These are phyloP conservation scores for Myopa testacea DNA, from an alignment of 2,888 invertebrate genomes.

Conservation along the genomic window DNA sequence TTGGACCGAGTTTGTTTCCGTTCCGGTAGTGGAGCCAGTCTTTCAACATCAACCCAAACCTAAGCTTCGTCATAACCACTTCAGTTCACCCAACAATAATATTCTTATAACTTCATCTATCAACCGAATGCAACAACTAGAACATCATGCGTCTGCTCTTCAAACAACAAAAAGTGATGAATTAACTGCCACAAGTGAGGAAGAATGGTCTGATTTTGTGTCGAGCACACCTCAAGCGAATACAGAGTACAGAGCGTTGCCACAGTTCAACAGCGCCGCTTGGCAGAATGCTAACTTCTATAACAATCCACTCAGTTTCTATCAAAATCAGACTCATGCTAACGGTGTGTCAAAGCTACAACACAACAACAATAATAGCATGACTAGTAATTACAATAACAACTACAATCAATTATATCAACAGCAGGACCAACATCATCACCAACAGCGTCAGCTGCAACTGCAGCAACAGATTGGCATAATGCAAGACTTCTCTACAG, in stretches of 20 bases:
- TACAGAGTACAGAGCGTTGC: conserved; percentile 43
- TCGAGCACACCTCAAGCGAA: conserved; percentile 66
- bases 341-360: conserved; percentile 54
- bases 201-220: conserved; percentile 73
- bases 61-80: not conserved
- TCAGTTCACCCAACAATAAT: conserved; percentile 44
- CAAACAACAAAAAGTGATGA: conserved; percentile 37
- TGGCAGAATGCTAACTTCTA: conserved; percentile 67
- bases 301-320: conserved; percentile 63
- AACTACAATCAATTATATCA: conserved; percentile 40
- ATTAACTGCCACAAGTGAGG: conserved; percentile 58
- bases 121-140: conserved; percentile 17
- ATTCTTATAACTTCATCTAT: not conserved
- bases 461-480: conserved; percentile 61
- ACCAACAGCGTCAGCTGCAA: conserved; percentile 48
- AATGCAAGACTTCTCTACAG: conserved; percentile 65
- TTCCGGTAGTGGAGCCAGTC: conserved; percentile 51
- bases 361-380: conserved; percentile 37
- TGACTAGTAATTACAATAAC: conserved; percentile 40
- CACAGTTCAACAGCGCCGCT: conserved; percentile 65
- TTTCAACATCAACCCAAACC: not conserved
- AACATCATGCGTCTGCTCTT: too few species aligned
- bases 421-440: conserved; percentile 40
- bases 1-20: conserved; percentile 72
- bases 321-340: conserved; percentile 56